These are phyloP conservation scores for Rhopalosiphum nymphaeae DNA, from an alignment of 2,888 invertebrate genomes.

Conservation along the genomic window DNA sequence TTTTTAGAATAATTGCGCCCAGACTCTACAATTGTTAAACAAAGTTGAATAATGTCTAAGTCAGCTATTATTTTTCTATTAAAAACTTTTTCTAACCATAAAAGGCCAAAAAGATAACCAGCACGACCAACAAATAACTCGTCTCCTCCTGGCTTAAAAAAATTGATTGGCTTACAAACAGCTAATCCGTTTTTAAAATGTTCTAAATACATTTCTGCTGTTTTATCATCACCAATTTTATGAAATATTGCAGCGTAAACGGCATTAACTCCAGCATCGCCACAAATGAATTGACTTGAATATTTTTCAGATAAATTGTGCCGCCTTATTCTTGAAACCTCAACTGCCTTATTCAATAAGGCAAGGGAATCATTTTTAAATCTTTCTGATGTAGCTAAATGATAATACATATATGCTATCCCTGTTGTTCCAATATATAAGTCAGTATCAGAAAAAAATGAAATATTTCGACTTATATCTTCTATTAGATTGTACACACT, in stretches of 20 bases:
- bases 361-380: slow-evolving; percentile 71
- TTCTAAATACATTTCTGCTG: slow-evolving; percentile 69
- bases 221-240: slow-evolving; percentile 70
- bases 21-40: slow-evolving; percentile 79
- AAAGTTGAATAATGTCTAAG: slow-evolving; percentile 76
- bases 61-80: slow-evolving; percentile 71
- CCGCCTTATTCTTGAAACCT: slow-evolving; percentile 76
- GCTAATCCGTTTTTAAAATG: slow-evolving; percentile 71
- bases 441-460: slow-evolving; percentile 69
- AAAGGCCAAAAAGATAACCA: slow-evolving; percentile 83
- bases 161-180: slow-evolving; percentile 73
- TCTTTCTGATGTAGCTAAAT: slow-evolving; percentile 75
- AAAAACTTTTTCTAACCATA: slow-evolving; percentile 79
- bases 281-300: slow-evolving; percentile 78
- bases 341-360: slow-evolving; percentile 75
- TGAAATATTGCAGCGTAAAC: slow-evolving; percentile 78
- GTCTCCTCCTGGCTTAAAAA: slow-evolving; percentile 80
- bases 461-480: slow-evolving; percentile 69
- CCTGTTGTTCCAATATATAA: slow-evolving; percentile 79
- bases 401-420: slow-evolving; percentile 82
- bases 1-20: slow-evolving; percentile 78
- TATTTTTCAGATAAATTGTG: slow-evolving; percentile 72
- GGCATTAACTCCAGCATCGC: slow-evolving; percentile 83
- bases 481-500: slow-evolving; percentile 63
- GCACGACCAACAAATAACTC: slow-evolving; percentile 89